Conservation (phyloP, 1,140 invertebrate species). For the Bombus breviceps region DNA sequence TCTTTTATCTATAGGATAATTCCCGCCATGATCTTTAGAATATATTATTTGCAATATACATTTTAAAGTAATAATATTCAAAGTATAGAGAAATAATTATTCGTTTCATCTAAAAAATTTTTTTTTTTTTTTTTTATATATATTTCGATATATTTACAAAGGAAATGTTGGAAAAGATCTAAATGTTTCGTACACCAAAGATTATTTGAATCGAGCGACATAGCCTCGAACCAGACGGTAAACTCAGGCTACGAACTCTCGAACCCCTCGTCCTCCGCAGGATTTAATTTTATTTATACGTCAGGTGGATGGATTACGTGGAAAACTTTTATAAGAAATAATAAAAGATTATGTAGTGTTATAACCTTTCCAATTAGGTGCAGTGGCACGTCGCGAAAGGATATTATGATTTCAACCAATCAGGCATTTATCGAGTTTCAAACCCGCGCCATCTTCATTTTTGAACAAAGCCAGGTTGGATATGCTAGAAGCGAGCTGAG, state of each 20-base stretch:
- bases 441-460: constrained; percentile 92
- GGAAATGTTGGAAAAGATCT: constrained; percentile 40
- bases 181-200: constrained; percentile 53
- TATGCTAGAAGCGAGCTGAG: constrained; percentile 60
- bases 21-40: constrained; percentile 20
- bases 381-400: constrained; percentile 19
- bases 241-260: constrained; percentile 80
- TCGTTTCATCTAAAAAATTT: neutral
- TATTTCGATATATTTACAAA: constrained; percentile 55
- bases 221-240: constrained; percentile 80
- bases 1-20: constrained; percentile 47
- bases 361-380: constrained; percentile 35
- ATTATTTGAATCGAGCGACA: constrained; percentile 74
- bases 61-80: neutral
- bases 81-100: neutral
- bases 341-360: constrained; percentile 28
- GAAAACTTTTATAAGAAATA: constrained; percentile 47
- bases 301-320: constrained; percentile 31
- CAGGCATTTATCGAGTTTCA: constrained; percentile 84
- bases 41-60: neutral
- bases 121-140: neutral
- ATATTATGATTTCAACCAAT: constrained; percentile 82
- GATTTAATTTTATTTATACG: constrained; percentile 72
- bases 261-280: constrained; percentile 82
- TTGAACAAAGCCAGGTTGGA: constrained; percentile 87